Conservation (phyloP, 2,113 vertebrate species). For the Neogale vison region DNA sequence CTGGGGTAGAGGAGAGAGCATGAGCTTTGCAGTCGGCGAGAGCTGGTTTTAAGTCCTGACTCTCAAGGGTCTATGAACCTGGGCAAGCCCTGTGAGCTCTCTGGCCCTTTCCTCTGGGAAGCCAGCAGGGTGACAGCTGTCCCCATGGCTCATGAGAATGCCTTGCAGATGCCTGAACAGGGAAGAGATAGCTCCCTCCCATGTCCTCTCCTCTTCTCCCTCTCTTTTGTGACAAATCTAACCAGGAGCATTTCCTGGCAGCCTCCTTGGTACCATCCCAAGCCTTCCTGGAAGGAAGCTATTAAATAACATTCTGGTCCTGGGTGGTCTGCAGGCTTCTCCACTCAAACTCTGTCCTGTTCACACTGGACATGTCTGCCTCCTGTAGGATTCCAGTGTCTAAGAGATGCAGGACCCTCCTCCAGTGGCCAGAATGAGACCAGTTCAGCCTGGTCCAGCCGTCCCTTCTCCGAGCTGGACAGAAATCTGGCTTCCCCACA, state of each 20-base stretch:
- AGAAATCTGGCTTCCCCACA: conserved; percentile 70
- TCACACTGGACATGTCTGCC: rapidly evolving
- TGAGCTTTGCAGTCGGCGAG: background rate
- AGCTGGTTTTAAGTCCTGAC: background rate
- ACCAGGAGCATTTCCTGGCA: background rate
- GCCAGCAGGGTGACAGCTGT: background rate
- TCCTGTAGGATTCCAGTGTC: background rate
- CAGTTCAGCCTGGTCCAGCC: background rate
- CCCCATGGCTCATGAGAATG: background rate
- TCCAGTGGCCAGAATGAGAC: background rate
- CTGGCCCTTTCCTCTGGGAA: background rate
- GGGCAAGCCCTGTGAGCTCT: background rate
- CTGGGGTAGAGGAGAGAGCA: background rate
- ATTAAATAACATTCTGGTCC: background rate
- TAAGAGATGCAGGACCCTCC: background rate
- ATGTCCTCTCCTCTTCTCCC: rapidly evolving
- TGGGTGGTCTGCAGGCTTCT: background rate
- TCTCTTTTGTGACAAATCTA: background rate
- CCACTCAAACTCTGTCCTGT: too few species aligned
- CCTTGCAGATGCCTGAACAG: background rate
- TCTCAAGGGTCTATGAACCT: background rate
- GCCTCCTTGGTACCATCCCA: background rate
- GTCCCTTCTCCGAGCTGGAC: conserved; percentile 11
- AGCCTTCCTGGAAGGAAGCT: background rate
- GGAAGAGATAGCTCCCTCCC: background rate